Base-by-base conservation (phyloP, 64 coral and sea anemone species). In the Platygyra sinensis region DNA sequence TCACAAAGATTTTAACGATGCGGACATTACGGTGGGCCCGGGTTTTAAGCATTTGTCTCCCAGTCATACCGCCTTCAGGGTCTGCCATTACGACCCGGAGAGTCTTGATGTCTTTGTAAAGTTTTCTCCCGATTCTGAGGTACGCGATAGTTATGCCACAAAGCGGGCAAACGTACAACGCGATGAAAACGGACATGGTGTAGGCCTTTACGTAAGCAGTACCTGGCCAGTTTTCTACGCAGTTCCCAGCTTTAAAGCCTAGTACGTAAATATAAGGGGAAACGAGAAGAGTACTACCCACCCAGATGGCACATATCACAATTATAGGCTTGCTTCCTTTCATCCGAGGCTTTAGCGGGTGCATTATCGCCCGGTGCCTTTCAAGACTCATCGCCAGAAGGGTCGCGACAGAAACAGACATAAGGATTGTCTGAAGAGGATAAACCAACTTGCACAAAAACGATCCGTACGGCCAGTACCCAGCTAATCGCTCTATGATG, bases 1-100 rank as follows among this genome's bases (percentile, higher is more conserved):
- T 74, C 50, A 93, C 85, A n/a, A 96, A 96, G 31, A 96, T 96
- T 80, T 96, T 96, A 17, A 96, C 94, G 6, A 96, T 96, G 59
- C 88, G 90, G 0, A 89, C 22, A 62, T 96, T 96, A 0, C 94
- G 86, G 20, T 86, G 80, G 8, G 90, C 79, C 22, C 94, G 76
- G 22, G 61, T 86, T 15, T 72, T 92, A 17, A 96, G 51, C 75
- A 96, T 89, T 25, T 81, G 82, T 52, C 77, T 62, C 39, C 94
- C 94, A 6, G 52, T 85, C 8, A 81, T 74, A 28, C 76, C 59
- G 24, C 76, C 72, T 33, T 87, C 75, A 27, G 79, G 63, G 3
- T 87, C 94, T 10, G 89, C 71, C 22, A 83, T 83, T 5, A 96
- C 83, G 5, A 96, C 77, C 72, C 74, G 77, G 28, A 96, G 77